These are phyloP conservation scores for Phoronis australis DNA, from an alignment of 2,888 invertebrate genomes.

Conservation along the genomic window DNA sequence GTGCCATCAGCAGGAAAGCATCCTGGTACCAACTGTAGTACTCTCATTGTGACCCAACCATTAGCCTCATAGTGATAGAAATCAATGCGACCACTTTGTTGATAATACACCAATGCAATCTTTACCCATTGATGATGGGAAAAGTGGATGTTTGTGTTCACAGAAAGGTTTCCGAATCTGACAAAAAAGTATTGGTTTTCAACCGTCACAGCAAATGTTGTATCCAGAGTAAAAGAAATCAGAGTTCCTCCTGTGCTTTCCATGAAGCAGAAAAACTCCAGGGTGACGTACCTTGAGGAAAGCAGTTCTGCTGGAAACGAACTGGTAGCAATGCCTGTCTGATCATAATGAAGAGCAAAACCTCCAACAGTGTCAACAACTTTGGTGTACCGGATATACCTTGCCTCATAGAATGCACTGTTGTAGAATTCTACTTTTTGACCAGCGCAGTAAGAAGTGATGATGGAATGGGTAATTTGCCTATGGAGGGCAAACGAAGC, in stretches of 20 bases:
- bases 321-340: slow-evolving; percentile 13
- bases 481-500: no score
- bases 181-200: slow-evolving; percentile 3
- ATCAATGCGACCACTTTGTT: background rate
- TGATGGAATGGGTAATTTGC: no score
- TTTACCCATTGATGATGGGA: slow-evolving; percentile 15
- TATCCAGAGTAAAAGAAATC: slow-evolving; percentile 15
- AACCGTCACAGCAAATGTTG: slow-evolving; percentile 13
- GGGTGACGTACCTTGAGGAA: slow-evolving; percentile 5
- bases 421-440: no score
- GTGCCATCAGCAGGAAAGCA: slow-evolving; percentile 8
- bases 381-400: no score
- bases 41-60: background rate
- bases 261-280: slow-evolving; percentile 18
- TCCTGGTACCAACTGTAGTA: background rate
- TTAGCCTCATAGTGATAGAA: background rate
- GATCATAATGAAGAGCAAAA: slow-evolving; percentile 14
- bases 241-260: slow-evolving; percentile 15
- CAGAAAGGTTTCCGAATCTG: slow-evolving; percentile 1
- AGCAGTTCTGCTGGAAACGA: slow-evolving; percentile 4
- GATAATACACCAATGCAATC: slow-evolving; percentile 10
- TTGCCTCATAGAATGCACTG: no score
- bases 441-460: no score
- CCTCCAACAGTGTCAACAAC: slow-evolving; percentile 10
- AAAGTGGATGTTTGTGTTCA: slow-evolving; percentile 12